Conservation (phyloP, 2,888 invertebrate genomes). For the Boloria euphrosyne region DNA sequence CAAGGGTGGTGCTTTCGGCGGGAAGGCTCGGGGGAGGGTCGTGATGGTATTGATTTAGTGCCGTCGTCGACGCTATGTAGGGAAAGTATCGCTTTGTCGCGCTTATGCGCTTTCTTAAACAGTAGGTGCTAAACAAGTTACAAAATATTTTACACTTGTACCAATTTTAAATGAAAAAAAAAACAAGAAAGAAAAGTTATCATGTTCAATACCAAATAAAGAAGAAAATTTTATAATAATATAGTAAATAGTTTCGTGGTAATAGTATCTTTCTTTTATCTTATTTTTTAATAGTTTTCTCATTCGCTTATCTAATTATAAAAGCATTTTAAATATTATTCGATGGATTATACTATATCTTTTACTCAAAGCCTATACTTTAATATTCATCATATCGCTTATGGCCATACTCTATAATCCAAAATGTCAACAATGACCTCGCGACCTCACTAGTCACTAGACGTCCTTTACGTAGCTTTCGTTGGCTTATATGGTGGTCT, state of each 20-base stretch:
- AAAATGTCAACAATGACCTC: constrained; percentile 18
- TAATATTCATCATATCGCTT: background rate
- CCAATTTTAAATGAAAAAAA: too few relatives aligned
- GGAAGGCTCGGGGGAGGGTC: constrained; percentile 67
- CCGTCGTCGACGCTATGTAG: constrained; percentile 82
- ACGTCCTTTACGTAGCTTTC: constrained; percentile 17
- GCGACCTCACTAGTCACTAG: constrained; percentile 20
- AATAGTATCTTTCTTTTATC: too few relatives aligned
- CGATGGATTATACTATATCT: too few relatives aligned
- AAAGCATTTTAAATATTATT: too few relatives aligned
- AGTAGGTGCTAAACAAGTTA: constrained; percentile 18
- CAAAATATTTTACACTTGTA: background rate
- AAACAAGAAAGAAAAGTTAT: too few relatives aligned
- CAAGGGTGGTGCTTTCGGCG: constrained; percentile 82
- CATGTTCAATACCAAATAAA: too few relatives aligned
- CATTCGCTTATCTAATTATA: too few relatives aligned
- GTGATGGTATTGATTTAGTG: constrained; percentile 84
- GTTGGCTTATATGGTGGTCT: constrained; percentile 15
- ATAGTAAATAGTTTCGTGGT: too few relatives aligned
- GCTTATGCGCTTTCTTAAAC: constrained; percentile 76
- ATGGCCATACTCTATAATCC: constrained; percentile 4
- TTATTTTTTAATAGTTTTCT: too few relatives aligned
- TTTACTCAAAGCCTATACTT: too few relatives aligned
- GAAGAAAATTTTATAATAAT: too few relatives aligned
- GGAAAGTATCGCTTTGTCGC: constrained; percentile 73